Percentiles rank a stretch among this genome's conserved stretches.
These are phyloP conservation scores for Oscheius sp. DNA, from an alignment of 2,888 invertebrate genomes.

Conservation along the genomic window DNA sequence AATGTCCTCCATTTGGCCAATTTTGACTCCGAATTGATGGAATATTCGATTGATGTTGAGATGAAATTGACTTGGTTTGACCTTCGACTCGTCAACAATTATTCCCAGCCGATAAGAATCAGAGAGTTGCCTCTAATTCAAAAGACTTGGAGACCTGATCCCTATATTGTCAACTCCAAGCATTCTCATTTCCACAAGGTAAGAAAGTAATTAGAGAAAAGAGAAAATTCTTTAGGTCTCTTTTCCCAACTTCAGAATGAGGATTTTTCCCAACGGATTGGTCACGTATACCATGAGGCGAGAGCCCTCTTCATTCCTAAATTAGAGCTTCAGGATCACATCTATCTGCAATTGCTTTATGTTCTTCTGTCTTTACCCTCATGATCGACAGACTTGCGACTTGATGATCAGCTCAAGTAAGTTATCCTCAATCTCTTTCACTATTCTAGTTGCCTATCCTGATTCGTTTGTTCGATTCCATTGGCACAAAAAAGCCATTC, in stretches of 20 bases:
- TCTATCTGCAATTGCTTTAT: slow-evolving; percentile 66
- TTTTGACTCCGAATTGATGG: slow-evolving; percentile 67
- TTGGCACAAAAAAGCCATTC: slow-evolving; percentile 60
- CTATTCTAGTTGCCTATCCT: slow-evolving; percentile 61
- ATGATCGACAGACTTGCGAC: slow-evolving; percentile 67
- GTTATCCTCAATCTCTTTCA: not conserved
- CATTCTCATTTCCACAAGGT: slow-evolving; percentile 63
- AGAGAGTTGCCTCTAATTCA: slow-evolving; percentile 64
- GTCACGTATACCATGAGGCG: slow-evolving; percentile 66
- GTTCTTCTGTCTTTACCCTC: slow-evolving; percentile 68
- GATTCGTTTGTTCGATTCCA: slow-evolving; percentile 58
- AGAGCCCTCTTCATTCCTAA: not conserved
- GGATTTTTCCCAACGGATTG: slow-evolving; percentile 62
- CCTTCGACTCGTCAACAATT: slow-evolving; percentile 63
- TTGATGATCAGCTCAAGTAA: slow-evolving; percentile 62
- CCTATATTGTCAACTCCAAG: slow-evolving; percentile 68
- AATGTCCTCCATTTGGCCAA: slow-evolving; percentile 64
- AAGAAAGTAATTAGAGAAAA: not conserved
- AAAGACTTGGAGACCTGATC: slow-evolving; percentile 68
- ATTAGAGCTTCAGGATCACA: slow-evolving; percentile 53
- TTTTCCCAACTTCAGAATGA: slow-evolving; percentile 68
- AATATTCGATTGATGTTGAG: slow-evolving; percentile 62
- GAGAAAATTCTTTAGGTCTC: slow-evolving; percentile 51
- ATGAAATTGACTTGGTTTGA: slow-evolving; percentile 65
- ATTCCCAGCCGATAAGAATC: slow-evolving; percentile 63